phyloP scores from a whole-genome alignment of 1,140 invertebrate species.

The Dinoponera quadriceps region DNA sequence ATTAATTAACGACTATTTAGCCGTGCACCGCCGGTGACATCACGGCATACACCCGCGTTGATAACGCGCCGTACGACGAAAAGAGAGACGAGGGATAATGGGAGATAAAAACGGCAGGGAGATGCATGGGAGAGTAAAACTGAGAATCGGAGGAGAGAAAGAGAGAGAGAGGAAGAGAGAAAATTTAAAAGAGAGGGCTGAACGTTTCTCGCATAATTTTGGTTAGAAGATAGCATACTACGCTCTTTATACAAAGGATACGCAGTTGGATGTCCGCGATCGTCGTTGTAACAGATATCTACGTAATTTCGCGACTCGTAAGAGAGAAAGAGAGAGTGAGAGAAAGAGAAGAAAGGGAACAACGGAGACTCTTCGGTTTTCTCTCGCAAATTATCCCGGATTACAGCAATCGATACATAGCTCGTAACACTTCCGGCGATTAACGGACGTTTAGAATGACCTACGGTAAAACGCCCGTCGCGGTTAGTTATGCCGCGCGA shows the following conservation, averaged over 20 bases:
- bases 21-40: conserved; percentile 66
- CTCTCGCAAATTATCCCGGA: conserved; percentile 36
- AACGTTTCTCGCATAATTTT: conserved; percentile 43
- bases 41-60: conserved; percentile 52
- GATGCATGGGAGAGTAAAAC: not conserved
- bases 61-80: conserved; percentile 30
- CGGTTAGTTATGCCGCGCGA: no score
- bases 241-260: conserved; percentile 25
- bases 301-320: conserved; percentile 15
- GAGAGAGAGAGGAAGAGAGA: conserved; percentile 26
- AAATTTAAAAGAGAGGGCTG: conserved; percentile 40
- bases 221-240: conserved; percentile 29
- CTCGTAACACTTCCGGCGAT: conserved; percentile 14
- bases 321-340: no score
- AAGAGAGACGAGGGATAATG: conserved; percentile 26
- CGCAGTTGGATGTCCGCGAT: conserved; percentile 34
- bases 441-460: no score
- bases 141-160: no score
- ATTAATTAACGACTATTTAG: conserved; percentile 72
- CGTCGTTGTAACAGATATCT: conserved; percentile 30
- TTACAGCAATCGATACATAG: conserved; percentile 35
- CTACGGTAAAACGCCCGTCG: no score
- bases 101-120: conserved; percentile 24
- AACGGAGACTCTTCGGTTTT: conserved; percentile 22
- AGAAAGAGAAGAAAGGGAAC: no score